These are phyloP conservation scores for Atethmia centrago DNA, from an alignment of 2,888 invertebrate species.

Conservation along the genomic window DNA sequence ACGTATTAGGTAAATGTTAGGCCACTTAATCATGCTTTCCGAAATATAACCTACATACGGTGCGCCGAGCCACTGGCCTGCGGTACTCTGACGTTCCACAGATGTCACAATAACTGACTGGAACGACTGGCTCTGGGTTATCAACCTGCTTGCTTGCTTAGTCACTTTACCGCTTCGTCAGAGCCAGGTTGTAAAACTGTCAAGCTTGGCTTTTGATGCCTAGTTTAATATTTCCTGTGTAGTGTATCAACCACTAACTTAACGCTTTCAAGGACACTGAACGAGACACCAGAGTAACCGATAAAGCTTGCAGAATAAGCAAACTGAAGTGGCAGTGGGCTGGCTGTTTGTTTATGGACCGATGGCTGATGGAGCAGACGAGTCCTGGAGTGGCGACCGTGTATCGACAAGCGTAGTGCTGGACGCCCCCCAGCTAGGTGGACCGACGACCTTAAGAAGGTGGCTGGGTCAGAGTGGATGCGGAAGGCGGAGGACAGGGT, in stretches of 20 bases:
- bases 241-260: background rate
- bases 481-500: too few species aligned
- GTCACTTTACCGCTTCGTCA: background rate
- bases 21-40: conserved; percentile 29
- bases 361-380: too few species aligned
- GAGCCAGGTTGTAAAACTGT: background rate
- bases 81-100: conserved; percentile 31
- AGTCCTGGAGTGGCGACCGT: too few species aligned
- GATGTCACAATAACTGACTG: conserved; percentile 25
- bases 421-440: too few species aligned
- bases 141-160: conserved; percentile 7
- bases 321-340: too few species aligned
- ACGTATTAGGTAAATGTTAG: background rate
- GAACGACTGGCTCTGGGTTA: conserved; percentile 7
- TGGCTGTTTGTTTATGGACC: too few species aligned
- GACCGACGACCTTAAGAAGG: too few species aligned
- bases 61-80: background rate
- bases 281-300: too few species aligned
- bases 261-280: too few species aligned
- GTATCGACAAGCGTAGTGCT: too few species aligned
- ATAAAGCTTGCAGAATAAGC: too few species aligned
- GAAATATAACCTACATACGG: conserved; percentile 23
- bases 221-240: background rate
- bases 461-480: too few species aligned
- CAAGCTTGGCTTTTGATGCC: background rate